A percentile compares a stretch with the other conserved stretches of the same genome.
phyloP scores from a whole-genome alignment of 2,888 invertebrate genomes.

The Hypolimnas misippus region DNA sequence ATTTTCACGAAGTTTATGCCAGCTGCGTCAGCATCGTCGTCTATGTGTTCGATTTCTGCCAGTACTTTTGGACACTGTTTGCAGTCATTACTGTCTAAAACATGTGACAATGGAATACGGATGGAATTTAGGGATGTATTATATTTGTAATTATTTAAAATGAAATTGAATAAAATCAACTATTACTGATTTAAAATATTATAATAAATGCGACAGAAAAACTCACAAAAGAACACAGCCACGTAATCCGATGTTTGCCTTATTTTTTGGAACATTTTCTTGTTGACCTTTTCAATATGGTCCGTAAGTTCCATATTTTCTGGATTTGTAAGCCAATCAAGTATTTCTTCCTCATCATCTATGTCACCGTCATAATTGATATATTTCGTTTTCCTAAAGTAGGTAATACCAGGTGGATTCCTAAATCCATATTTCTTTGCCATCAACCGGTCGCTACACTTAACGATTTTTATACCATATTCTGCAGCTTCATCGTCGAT shows the following conservation, averaged over 20 bases:
- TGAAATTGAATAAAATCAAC: slow-evolving; percentile 5
- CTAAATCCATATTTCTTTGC: slow-evolving; percentile 96
- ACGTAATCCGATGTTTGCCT: slow-evolving; percentile 94
- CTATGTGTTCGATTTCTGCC: slow-evolving; percentile 95
- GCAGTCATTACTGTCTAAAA: slow-evolving; percentile 96
- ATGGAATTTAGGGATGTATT: slow-evolving; percentile 49
- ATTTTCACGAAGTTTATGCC: slow-evolving; percentile 97
- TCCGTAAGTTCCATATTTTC: slow-evolving; percentile 97
- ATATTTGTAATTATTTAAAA: not conserved
- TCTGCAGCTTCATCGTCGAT: slow-evolving; percentile 96
- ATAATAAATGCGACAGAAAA: slow-evolving; percentile 17
- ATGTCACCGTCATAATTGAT: slow-evolving; percentile 97
- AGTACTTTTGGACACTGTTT: slow-evolving; percentile 96
- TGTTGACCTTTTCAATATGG: slow-evolving; percentile 95
- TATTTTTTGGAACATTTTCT: slow-evolving; percentile 96
- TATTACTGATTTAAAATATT: not conserved
- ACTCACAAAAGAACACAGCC: slow-evolving; percentile 97
- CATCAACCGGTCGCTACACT: slow-evolving; percentile 94
- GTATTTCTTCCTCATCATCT: slow-evolving; percentile 94
- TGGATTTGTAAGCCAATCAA: slow-evolving; percentile 96
- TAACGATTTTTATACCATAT: slow-evolving; percentile 95
- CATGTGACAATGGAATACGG: slow-evolving; percentile 78
- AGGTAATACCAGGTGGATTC: slow-evolving; percentile 95
- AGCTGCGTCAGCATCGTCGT: slow-evolving; percentile 95
- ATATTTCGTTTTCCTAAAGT: slow-evolving; percentile 94